Conservation (phyloP, 2,113 vertebrate genomes). For the Myanophis thanlyinensis region DNA sequence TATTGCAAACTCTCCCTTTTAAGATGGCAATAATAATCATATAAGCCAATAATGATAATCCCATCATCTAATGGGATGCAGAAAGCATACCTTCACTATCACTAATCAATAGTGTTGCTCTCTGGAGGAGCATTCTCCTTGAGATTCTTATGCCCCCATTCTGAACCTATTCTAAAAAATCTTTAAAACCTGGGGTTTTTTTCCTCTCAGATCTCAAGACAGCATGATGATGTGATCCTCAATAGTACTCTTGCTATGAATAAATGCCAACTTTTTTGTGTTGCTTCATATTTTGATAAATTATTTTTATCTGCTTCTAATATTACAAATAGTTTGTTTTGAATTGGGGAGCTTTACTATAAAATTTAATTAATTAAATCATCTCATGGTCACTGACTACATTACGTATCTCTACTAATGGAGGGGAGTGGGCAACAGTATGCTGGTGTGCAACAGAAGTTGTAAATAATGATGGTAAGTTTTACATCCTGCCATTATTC, state of each 20-base stretch:
- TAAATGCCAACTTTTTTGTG: background rate
- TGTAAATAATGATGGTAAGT: background rate
- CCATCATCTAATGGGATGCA: background rate
- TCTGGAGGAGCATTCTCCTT: background rate
- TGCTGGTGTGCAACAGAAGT: background rate
- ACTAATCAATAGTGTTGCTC: background rate
- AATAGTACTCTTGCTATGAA: background rate
- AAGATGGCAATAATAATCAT: background rate
- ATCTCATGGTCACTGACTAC: background rate
- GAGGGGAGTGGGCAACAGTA: background rate
- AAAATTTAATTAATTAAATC: background rate
- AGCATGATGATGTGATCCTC: background rate
- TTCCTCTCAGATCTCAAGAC: background rate
- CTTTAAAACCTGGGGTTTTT: background rate
- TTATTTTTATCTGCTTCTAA: background rate
- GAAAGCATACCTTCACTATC: background rate
- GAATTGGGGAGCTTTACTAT: background rate
- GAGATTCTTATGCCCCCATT: background rate
- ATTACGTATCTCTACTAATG: background rate
- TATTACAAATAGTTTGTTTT: background rate
- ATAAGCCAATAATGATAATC: background rate
- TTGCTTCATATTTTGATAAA: background rate
- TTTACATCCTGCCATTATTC: background rate
- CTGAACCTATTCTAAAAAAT: background rate
- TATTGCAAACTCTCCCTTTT: background rate